These are phyloP conservation scores for Petaurus breviceps DNA, from an alignment of 2,113 vertebrate species.

Conservation along the genomic window DNA sequence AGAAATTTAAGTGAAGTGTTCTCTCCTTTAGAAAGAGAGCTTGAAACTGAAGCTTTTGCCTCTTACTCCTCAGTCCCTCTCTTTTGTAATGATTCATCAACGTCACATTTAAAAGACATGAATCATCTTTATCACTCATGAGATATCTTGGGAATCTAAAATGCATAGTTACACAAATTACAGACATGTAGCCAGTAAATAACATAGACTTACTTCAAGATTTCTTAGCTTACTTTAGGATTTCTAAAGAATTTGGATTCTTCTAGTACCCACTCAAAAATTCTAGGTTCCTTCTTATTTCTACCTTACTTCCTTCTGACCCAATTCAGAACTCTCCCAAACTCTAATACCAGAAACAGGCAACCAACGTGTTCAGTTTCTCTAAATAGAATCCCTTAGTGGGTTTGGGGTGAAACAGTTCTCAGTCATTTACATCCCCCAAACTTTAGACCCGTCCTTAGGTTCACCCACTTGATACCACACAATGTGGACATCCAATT, in stretches of 20 bases:
- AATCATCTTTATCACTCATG: not conserved
- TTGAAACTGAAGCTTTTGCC: not conserved
- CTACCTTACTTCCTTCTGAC: not conserved
- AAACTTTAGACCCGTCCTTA: not conserved
- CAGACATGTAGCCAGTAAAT: not conserved
- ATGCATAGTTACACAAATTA: not conserved
- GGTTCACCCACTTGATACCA: not conserved
- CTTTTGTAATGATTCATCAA: not conserved
- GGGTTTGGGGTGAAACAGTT: not conserved
- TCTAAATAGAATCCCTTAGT: not conserved
- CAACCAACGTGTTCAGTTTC: not conserved
- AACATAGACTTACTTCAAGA: not conserved
- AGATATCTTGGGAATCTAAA: not conserved
- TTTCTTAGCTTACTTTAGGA: not conserved
- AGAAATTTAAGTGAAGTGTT: not conserved
- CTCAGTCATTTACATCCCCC: not conserved
- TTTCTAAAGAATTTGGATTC: not conserved
- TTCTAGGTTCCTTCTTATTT: conserved; percentile 1
- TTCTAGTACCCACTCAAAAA: conserved; percentile 7
- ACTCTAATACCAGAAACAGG: not conserved
- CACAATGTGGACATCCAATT: not conserved
- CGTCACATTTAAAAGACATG: not conserved
- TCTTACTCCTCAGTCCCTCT: not conserved
- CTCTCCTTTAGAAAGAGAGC: not conserved
- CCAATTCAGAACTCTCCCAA: not conserved